These are phyloP conservation scores for Pherbina coryleti DNA, from an alignment of 2,888 invertebrate species.

Conservation along the genomic window DNA sequence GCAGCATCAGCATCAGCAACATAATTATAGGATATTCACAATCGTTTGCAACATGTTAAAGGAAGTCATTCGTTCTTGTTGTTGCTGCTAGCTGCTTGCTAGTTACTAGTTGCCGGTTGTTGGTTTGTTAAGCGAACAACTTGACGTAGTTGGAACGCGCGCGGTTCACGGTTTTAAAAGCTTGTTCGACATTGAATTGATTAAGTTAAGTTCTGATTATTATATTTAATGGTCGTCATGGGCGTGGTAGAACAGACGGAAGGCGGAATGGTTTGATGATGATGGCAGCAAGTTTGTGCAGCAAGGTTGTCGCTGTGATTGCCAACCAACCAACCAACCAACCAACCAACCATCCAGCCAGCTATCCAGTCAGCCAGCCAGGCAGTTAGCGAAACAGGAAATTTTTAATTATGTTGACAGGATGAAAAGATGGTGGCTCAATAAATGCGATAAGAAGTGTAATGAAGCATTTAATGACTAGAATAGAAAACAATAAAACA, in stretches of 20 bases:
- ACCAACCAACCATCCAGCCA: too few relatives aligned
- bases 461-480: not conserved
- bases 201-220: conserved; percentile 37
- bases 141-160: not conserved
- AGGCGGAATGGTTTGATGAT: not conserved
- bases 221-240: conserved; percentile 24
- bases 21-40: conserved; percentile 34
- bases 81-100: conserved; percentile 17
- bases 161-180: conserved; percentile 33
- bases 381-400: not conserved
- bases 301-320: not conserved
- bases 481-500: not conserved
- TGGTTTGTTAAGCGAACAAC: conserved; percentile 7
- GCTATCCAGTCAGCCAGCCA: not conserved
- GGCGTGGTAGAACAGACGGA: not conserved
- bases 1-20: conserved; percentile 29
- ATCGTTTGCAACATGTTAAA: conserved; percentile 4
- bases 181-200: conserved; percentile 42
- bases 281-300: not conserved
- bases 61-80: conserved; percentile 18
- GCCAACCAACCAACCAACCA: too few relatives aligned
- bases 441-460: conserved; percentile 11
- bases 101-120: not conserved
- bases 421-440: conserved; percentile 25
- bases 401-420: conserved; percentile 35